Conservation (phyloP, 2,888 invertebrate genomes). For the Mactromeris polynyma region DNA sequence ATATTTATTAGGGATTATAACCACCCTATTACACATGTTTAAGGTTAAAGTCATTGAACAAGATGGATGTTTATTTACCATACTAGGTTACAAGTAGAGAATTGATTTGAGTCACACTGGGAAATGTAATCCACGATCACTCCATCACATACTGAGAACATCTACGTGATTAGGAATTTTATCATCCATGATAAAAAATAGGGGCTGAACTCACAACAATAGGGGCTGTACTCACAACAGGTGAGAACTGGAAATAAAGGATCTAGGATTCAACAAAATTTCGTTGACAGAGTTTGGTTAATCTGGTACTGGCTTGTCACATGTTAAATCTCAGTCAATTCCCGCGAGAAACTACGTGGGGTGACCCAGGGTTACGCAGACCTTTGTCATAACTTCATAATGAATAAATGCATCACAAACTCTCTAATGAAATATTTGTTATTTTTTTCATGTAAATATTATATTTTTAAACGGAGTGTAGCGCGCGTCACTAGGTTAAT, state of each 20-base stretch:
- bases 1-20: constrained; percentile 11
- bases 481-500: no score
- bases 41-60: not conserved
- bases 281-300: not conserved
- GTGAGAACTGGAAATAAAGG: not conserved
- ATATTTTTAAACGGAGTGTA: no score
- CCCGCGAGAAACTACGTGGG: no score
- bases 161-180: not conserved
- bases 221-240: not conserved
- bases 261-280: not conserved
- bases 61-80: not conserved
- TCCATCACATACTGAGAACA: not conserved
- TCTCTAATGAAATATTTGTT: no score
- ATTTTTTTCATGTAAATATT: no score
- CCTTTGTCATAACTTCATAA: not conserved
- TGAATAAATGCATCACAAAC: no score
- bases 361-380: not conserved
- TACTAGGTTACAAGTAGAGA: not conserved
- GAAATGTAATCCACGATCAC: not conserved
- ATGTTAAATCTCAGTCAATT: not conserved
- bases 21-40: constrained; percentile 15
- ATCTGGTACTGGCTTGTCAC: not conserved
- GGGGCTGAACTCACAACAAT: not conserved
- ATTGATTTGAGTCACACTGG: not conserved
- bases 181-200: not conserved